Base-by-base conservation (phyloP, 64 coral and sea anemone species). In the Porites australiensis region DNA sequence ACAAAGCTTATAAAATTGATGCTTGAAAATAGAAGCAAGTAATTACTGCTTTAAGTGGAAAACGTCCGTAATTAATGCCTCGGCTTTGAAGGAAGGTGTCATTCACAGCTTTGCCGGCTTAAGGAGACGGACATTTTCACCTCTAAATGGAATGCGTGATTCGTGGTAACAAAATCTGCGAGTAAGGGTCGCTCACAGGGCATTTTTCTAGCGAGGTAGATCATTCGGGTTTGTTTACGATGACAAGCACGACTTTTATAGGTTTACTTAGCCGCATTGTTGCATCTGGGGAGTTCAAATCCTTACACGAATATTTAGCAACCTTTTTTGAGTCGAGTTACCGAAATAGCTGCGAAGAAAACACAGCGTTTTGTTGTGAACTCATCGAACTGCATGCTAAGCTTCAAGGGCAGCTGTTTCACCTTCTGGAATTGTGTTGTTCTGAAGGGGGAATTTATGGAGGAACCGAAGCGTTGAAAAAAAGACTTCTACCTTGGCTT, bases 331-430 rank as follows among this genome's bases (percentile, higher is more conserved):
- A 97, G 12, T 72, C 90, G 10, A 97, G 88, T 19, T 97, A 97
- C 50, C 95, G 92, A 4, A 93, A 97, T 37, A 97, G 85, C 22
- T 94, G 91, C 43, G 92, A 97, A 47, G 92, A 97, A 76, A 97
- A 89, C 54, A 94, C 91, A 4, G 58, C 82, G 6, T 73, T 94
- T 74, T 97, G 95, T 59, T 97, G 92, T 49, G 88, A 91, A 44
- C 19, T 97, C 9, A 93, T 97, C 18, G 82, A 94, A 63, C 82
- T 91, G 44, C 91, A 94, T 50, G 76, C 88, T n/a, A 82, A 61
- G 18, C 64, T 97, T 4, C 92, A 97, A 77, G 76, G 85, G 18
- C 86, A 97, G 75, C 72, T 97, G 51, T 97, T 97, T 60, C 92
- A 89, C 3, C 88, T 97, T 37, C 67, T 97, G 62, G 69, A 94